Base-by-base conservation (phyloP, 2,797 vertebrate species). In the Danio aesculapii region DNA sequence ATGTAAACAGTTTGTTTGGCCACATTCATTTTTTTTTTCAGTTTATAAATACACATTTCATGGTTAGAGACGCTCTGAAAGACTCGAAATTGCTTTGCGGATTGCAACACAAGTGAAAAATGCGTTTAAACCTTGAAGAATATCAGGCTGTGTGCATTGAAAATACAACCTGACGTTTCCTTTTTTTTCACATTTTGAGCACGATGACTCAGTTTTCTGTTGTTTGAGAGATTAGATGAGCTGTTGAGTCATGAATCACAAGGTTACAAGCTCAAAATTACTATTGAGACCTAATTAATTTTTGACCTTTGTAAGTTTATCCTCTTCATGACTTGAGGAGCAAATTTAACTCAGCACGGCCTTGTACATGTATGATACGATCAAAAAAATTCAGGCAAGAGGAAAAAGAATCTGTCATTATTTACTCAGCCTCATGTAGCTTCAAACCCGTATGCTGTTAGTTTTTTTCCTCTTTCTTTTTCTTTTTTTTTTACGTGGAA, bases 1-100 rank as follows among this genome's bases (percentile, higher is more conserved):
- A 52, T 8, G 53, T n/a, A 63, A 62, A 71, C 85, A 87, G 81
- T 90, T 74, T 63, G 68, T 61, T 89, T 91, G 80, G 86, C 88
- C 75, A 78, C 80, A 72, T 79, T 72, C 59, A 79, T 53, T 55
- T 55, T 72, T 30, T 30, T 30, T 63, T n/a, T 53, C 2, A 6
- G 12, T 55, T 63, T 17, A 79, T 39, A 50, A 70, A 62, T 44
- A 53, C 46, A 52, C 5, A 63, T 46, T 63, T 71, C 41, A 30
- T n/a, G 4, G n/a, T 44, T 13, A 9, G 13, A 62, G 43, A 44
- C 17, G 43, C 8, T 49, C 16, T 14, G 2, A 70, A 69, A 59
- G 21, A 12, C 13, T 46, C 49, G 11, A 77, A 57, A 47, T 12
- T 55, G 39, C 47, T 70, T 79, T 46, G 21, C 21, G 17, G 19